phyloP scores from a whole-genome alignment of 2,797 vertebrate species.

The Taenioides sp. region DNA sequence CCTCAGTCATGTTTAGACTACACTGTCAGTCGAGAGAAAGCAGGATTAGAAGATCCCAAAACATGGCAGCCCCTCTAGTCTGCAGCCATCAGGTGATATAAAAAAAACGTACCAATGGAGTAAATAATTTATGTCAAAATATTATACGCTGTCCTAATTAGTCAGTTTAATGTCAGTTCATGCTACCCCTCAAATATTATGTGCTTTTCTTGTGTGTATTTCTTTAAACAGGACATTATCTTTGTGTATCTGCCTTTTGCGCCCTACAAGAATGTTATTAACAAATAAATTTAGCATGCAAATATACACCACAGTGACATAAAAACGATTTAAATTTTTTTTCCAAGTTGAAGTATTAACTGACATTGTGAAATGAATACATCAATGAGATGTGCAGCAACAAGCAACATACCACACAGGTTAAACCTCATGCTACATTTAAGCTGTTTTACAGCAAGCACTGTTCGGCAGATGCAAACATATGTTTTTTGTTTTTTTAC shows the following conservation, averaged over 20 bases:
- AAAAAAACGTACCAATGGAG: background rate
- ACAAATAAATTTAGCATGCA: conserved; percentile 37
- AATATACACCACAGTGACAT: conserved; percentile 33
- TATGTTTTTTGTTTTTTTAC: background rate
- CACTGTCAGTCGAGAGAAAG: background rate
- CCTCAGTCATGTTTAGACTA: background rate
- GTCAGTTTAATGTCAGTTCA: conserved; percentile 17
- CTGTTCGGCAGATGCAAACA: conserved; percentile 31
- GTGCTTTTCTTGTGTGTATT: conserved; percentile 11
- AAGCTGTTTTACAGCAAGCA: conserved; percentile 30
- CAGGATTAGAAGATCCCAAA: background rate
- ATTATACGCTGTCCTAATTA: conserved; percentile 31
- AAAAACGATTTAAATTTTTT: conserved; percentile 11
- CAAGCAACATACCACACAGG: conserved; percentile 18
- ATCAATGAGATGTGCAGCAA: conserved; percentile 16
- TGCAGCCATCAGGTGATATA: background rate
- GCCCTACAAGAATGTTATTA: conserved; percentile 7
- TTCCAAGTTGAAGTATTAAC: conserved; percentile 12
- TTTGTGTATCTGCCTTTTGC: background rate
- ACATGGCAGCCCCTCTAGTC: background rate
- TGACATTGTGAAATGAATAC: conserved; percentile 16
- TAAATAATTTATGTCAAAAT: background rate
- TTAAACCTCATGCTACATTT: conserved; percentile 37
- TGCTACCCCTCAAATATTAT: conserved; percentile 15
- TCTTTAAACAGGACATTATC: conserved; percentile 1